A percentile compares a stretch with the other conserved stretches of the same genome.
Evolutionary conservation across 2,888 invertebrate genomes (phyloP).

Genomic region (Panopea generosa): DNA sequence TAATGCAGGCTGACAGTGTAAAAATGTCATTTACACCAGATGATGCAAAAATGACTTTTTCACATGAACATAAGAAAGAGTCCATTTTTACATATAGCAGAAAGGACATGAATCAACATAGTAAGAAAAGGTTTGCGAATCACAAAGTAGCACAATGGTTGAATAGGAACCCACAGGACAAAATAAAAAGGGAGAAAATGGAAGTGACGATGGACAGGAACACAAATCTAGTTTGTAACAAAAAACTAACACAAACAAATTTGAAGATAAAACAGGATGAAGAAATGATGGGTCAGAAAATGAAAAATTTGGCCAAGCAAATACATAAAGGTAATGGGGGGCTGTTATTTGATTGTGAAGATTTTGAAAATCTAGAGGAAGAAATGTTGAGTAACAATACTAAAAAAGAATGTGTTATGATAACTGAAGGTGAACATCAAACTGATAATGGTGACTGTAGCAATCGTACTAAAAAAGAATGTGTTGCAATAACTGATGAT

Average conservation of each 20-base stretch:
- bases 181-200: no score
- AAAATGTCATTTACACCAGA: constrained; percentile 15
- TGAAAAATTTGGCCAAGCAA: constrained; percentile 29
- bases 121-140: constrained; percentile 15
- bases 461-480: no score
- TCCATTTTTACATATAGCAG: constrained; percentile 46
- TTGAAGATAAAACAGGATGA: constrained; percentile 12
- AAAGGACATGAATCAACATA: constrained; percentile 28
- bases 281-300: constrained; percentile 43
- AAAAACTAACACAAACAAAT: constrained; percentile 8
- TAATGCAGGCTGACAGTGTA: neutral
- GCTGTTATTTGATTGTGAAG: neutral
- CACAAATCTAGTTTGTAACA: neutral
- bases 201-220: no score
- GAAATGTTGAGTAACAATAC: constrained; percentile 2
- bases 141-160: constrained; percentile 57
- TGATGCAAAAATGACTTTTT: constrained; percentile 1
- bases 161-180: neutral
- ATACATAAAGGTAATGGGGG: neutral
- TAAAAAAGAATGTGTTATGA: constrained; percentile 3
- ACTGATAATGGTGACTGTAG: constrained; percentile 13
- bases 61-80: constrained; percentile 5
- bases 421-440: constrained; percentile 4
- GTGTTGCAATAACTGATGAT: no score
- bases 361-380: constrained; percentile 13